A percentile compares a stretch with the other conserved stretches of the same genome.
These are phyloP conservation scores for Holothuria scabra DNA, from an alignment of 53 echinoderm and acorn worm genomes.

Conservation along the genomic window DNA sequence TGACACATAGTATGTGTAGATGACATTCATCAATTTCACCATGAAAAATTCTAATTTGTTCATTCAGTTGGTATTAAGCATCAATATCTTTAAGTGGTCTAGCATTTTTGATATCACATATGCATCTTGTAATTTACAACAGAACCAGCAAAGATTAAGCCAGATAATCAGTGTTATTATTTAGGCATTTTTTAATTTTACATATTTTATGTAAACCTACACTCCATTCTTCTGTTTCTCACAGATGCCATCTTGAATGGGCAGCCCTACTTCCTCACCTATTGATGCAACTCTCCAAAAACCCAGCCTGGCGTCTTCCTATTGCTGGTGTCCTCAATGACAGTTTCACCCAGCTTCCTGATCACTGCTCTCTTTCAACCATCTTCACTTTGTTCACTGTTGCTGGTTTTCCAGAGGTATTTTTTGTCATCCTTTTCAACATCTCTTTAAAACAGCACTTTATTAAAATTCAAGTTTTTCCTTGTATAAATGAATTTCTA, in stretches of 20 bases:
- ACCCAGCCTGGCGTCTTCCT: slow-evolving; percentile 75
- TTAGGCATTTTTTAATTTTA: no score
- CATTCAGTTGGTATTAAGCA: no score
- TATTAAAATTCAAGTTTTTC: not conserved
- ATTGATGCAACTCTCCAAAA: slow-evolving; percentile 77
- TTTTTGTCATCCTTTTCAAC: not conserved
- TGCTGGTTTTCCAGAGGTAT: slow-evolving; percentile 99
- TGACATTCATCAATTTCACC: no score
- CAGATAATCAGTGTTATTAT: no score
- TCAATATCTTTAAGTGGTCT: no score
- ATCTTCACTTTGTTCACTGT: slow-evolving; percentile 94
- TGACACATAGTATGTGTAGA: no score
- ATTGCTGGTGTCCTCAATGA: slow-evolving; percentile 74
- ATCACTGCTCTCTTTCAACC: slow-evolving; percentile 67
- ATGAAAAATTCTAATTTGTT: no score
- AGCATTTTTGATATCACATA: no score
- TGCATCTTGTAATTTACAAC: no score
- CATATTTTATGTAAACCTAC: no score
- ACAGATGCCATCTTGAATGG: slow-evolving; percentile 94
- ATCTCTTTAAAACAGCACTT: not conserved
- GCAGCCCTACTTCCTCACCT: slow-evolving; percentile 85
- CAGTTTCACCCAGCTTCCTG: slow-evolving; percentile 77
- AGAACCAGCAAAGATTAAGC: no score
- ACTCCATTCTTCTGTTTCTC: not conserved
- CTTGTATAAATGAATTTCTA: no score